A percentile compares a stretch with the other conserved stretches of the same genome.
phyloP scores from a whole-genome alignment of 2,797 vertebrate genomes.

The Hypotaenidia philippensis region DNA sequence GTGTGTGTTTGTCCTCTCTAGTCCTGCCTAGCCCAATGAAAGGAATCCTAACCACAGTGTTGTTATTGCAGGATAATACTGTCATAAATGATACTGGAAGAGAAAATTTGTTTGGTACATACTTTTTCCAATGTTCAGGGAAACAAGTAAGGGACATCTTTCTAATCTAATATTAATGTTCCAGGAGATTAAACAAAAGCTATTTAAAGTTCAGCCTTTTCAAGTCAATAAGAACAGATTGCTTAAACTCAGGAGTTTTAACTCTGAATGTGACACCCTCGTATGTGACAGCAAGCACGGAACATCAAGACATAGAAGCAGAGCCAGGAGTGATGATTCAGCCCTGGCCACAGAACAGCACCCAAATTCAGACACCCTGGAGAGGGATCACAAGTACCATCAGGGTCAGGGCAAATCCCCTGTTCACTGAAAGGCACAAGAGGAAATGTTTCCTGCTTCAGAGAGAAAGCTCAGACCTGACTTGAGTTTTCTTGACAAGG shows the following conservation, averaged over 20 bases:
- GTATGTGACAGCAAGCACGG: not conserved
- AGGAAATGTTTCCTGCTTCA: not conserved
- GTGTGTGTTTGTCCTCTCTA: not conserved
- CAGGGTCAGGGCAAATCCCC: not conserved
- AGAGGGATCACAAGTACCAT: not conserved
- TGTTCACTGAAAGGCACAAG: not conserved
- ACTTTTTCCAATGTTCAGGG: not conserved
- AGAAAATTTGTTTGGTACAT: not conserved
- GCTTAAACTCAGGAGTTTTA: slow-evolving; percentile 25
- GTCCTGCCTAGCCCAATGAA: not conserved
- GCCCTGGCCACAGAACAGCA: not conserved
- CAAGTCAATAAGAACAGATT: slow-evolving; percentile 58
- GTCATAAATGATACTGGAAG: not conserved
- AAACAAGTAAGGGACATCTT: not conserved
- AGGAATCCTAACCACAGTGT: not conserved
- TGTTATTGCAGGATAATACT: not conserved
- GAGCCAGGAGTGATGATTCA: slow-evolving; percentile 8
- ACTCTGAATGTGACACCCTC: not conserved
- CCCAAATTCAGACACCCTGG: not conserved
- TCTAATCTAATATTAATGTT: slow-evolving; percentile 55
- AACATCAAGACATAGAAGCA: not conserved
- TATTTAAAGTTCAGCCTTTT: slow-evolving; percentile 59
- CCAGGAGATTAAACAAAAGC: slow-evolving; percentile 13
- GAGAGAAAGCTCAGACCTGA: not conserved
- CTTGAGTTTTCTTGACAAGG: not conserved